Conservation (phyloP, 2,888 invertebrate genomes). For the Drosophila flavopinicola region DNA sequence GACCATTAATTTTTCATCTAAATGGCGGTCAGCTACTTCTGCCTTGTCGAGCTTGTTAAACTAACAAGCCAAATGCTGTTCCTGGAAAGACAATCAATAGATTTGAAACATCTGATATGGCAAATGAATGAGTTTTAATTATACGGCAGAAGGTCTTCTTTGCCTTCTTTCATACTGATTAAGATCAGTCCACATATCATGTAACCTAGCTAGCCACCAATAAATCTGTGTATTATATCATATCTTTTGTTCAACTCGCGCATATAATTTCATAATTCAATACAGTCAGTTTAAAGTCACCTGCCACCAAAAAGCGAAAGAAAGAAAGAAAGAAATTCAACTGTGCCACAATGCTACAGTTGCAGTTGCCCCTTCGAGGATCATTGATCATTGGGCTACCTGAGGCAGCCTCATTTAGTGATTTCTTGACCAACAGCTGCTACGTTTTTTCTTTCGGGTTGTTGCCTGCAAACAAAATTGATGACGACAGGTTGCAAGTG, state of each 20-base stretch:
- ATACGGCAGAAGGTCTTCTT: conserved; percentile 37
- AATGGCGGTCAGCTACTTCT: conserved; percentile 44
- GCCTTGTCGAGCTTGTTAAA: conserved; percentile 44
- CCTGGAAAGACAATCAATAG: conserved; percentile 70
- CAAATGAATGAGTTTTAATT: conserved; percentile 74
- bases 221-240: conserved; percentile 43
- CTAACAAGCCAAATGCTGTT: conserved; percentile 59
- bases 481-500: conserved; percentile 82
- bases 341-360: conserved; percentile 22
- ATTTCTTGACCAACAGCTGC: conserved; percentile 67
- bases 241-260: conserved; percentile 5
- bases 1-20: conserved; percentile 64
- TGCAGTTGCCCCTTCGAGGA: conserved; percentile 32
- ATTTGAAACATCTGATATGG: conserved; percentile 48
- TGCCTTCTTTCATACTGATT: conserved; percentile 33
- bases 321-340: conserved; percentile 5
- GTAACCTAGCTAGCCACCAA: conserved; percentile 37
- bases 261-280: conserved; percentile 70
- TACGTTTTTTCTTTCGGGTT: conserved; percentile 36
- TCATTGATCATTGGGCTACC: conserved; percentile 66
- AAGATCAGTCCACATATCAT: conserved; percentile 61
- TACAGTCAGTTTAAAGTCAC: conserved; percentile 60
- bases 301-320: conserved; percentile 37
- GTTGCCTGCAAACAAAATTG: conserved; percentile 61
- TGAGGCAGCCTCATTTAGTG: conserved; percentile 61